Evolutionary conservation across 2,113 vertebrate genomes (phyloP).

Genomic region (Origma solitaria): DNA sequence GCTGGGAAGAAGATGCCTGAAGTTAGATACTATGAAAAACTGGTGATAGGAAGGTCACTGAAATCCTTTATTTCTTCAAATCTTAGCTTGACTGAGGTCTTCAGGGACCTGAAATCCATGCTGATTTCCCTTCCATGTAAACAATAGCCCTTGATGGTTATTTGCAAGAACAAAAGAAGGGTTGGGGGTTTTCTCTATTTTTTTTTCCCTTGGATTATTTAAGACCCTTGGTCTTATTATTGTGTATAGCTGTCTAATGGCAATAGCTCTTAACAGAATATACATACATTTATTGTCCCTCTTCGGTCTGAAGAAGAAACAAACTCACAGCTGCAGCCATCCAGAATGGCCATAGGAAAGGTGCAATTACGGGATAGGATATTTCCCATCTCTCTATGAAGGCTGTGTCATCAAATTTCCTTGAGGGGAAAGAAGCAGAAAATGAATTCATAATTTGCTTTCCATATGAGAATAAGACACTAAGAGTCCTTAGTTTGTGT

Average conservation of each 20-base stretch:
- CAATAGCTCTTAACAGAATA: neutral
- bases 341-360: neutral
- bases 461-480: neutral
- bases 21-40: neutral
- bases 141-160: neutral
- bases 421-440: neutral
- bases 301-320: neutral
- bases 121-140: neutral
- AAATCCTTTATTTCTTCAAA: neutral
- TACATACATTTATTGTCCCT: neutral
- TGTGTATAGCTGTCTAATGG: neutral
- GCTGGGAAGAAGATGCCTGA: neutral
- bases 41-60: neutral
- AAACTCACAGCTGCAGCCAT: neutral
- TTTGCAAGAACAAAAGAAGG: neutral
- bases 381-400: neutral
- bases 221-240: neutral
- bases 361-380: accelerated
- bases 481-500: neutral
- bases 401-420: neutral
- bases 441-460: neutral
- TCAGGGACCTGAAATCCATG: neutral
- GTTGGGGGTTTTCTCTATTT: accelerated
- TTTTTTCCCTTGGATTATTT: accelerated
- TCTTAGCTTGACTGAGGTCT: neutral